These are phyloP conservation scores for Oreocharis arfaki DNA, from an alignment of 2,113 vertebrate genomes.

Conservation along the genomic window DNA sequence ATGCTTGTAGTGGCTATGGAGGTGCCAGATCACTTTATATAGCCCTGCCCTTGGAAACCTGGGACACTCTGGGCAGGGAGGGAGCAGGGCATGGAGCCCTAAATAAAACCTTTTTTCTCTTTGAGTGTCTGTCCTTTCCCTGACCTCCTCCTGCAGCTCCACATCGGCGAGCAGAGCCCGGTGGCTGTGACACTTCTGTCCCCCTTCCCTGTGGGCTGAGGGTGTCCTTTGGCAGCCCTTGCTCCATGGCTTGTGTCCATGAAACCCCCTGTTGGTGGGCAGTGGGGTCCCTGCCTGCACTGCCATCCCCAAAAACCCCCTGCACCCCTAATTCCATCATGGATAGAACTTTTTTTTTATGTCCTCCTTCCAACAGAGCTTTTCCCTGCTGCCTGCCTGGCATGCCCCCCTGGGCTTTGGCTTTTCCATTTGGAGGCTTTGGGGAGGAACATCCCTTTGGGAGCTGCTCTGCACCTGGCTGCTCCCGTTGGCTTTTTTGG, in stretches of 20 bases:
- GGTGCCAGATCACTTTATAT: not conserved
- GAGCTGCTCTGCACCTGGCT: not conserved
- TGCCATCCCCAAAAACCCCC: not conserved
- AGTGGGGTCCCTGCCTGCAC: not conserved
- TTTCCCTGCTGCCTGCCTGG: not conserved
- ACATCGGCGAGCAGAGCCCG: accelerated
- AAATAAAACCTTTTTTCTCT: not conserved
- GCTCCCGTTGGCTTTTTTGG: not conserved
- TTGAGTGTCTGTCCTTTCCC: not conserved
- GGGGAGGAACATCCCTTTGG: not conserved
- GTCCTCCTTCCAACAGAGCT: not conserved
- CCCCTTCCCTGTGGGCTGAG: accelerated
- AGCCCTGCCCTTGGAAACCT: not conserved
- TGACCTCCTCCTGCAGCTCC: not conserved
- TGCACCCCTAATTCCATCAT: not conserved
- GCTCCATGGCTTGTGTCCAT: not conserved
- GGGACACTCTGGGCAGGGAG: not conserved
- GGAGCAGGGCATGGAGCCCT: not conserved
- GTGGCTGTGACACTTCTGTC: not conserved
- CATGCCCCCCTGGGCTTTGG: not conserved
- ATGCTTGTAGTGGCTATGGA: accelerated
- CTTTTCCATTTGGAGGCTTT: not conserved
- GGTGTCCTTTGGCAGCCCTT: not conserved
- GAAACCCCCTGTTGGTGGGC: accelerated
- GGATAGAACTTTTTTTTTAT: not conserved